A percentile compares a stretch with the other conserved stretches of the same genome.
Conservation (phyloP, 1,140 invertebrate species). For the Eurosta solidaginis region DNA sequence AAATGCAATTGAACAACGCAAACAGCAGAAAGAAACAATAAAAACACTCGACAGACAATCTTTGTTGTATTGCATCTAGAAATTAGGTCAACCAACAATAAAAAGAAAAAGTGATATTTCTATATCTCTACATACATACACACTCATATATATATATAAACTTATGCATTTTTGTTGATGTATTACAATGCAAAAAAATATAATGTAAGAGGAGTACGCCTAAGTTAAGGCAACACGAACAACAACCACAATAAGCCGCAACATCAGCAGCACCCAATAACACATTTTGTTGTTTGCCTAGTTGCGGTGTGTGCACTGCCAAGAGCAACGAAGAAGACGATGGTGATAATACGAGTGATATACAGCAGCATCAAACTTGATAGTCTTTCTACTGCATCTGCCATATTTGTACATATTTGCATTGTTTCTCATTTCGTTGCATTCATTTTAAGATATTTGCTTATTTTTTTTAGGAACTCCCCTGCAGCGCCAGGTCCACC, state of each 20-base stretch:
- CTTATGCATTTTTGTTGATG: too few species aligned
- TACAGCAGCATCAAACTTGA: too few species aligned
- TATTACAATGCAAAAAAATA: too few species aligned
- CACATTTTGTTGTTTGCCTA: not conserved
- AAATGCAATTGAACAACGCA: not conserved
- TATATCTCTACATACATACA: not conserved
- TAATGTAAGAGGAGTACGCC: too few species aligned
- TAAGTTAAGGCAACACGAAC: not conserved
- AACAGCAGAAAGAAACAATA: not conserved
- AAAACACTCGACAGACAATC: not conserved
- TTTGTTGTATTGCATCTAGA: not conserved
- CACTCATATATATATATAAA: too few species aligned
- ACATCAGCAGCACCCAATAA: not conserved
- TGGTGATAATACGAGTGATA: not conserved
- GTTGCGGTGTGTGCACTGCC: not conserved
- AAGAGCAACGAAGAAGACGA: not conserved
- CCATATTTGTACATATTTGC: too few species aligned
- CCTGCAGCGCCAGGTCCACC: too few species aligned
- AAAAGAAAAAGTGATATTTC: not conserved
- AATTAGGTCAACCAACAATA: constrained; percentile 21
- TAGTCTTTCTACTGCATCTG: too few species aligned
- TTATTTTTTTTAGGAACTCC: too few species aligned
- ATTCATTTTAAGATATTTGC: too few species aligned
- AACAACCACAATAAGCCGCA: not conserved
- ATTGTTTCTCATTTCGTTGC: too few species aligned